Evolutionary conservation across 2,797 vertebrate genomes (phyloP).

Genomic region (Manis pentadactyla): DNA sequence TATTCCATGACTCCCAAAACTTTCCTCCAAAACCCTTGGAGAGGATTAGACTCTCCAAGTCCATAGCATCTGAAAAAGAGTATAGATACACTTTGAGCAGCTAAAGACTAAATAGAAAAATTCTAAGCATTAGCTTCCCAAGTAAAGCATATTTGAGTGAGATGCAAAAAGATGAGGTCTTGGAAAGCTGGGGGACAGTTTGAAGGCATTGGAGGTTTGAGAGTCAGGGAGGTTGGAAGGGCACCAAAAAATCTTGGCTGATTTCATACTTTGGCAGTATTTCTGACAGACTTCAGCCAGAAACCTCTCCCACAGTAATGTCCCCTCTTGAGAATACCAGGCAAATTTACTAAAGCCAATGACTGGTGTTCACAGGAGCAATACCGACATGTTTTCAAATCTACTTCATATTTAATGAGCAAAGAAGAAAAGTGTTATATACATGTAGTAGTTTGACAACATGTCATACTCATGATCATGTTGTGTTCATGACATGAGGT

Average conservation of each 20-base stretch:
- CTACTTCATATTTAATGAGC: constrained; percentile 40
- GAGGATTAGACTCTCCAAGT: constrained; percentile 43
- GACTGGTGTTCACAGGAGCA: constrained; percentile 45
- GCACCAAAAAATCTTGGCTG: constrained; percentile 74
- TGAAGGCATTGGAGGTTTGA: constrained; percentile 46
- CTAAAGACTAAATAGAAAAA: constrained; percentile 51
- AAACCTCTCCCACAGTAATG: constrained; percentile 55
- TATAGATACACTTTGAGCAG: background rate
- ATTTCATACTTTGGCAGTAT: constrained; percentile 73
- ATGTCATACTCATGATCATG: background rate
- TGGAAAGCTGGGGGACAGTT: constrained; percentile 52
- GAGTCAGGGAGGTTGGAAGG: constrained; percentile 76
- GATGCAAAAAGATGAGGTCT: background rate
- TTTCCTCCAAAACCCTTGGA: no score
- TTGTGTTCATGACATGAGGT: background rate
- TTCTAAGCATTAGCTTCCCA: constrained; percentile 18
- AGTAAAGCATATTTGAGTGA: constrained; percentile 2
- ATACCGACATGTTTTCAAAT: constrained; percentile 51
- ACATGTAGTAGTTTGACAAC: constrained; percentile 2
- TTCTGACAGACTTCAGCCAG: constrained; percentile 68
- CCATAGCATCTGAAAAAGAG: constrained; percentile 37
- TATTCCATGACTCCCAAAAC: no score
- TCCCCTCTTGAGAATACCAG: constrained; percentile 66
- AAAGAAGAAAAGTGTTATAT: constrained; percentile 53
- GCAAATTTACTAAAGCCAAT: constrained; percentile 64